A percentile compares a stretch with the other conserved stretches of the same genome.
phyloP scores from a whole-genome alignment of 2,113 vertebrate genomes.

The Addax nasomaculatus region DNA sequence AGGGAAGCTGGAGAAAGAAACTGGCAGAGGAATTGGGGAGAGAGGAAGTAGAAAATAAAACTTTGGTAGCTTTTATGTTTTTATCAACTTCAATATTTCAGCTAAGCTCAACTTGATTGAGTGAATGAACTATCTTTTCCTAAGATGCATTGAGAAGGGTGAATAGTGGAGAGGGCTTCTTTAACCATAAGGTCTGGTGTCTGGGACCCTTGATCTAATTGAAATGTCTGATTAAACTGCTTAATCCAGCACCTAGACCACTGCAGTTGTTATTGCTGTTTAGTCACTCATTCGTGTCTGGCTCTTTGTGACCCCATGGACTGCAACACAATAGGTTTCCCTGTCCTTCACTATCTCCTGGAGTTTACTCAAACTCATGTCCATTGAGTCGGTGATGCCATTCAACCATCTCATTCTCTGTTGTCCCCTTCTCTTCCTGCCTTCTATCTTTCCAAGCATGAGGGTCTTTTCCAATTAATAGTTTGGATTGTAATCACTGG shows the following conservation, averaged over 20 bases:
- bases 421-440: not conserved
- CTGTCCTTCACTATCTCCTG: not conserved
- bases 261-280: not conserved
- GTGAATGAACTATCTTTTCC: constrained; percentile 63
- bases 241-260: constrained; percentile 32
- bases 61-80: constrained; percentile 54
- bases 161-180: constrained; percentile 58
- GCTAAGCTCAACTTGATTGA: constrained; percentile 56
- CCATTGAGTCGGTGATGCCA: not conserved
- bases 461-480: not conserved
- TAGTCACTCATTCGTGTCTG: not conserved
- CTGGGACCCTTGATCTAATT: constrained; percentile 59
- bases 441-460: not conserved
- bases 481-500: constrained; percentile 33
- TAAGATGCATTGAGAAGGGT: constrained; percentile 61
- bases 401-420: not conserved
- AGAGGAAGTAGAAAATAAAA: constrained; percentile 3
- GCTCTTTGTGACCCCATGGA: not conserved
- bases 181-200: constrained; percentile 53
- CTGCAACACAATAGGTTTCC: not conserved
- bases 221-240: constrained; percentile 43
- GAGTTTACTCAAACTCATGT: not conserved
- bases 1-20: constrained; percentile 67
- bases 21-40: constrained; percentile 49
- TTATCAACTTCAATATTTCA: constrained; percentile 62